These are phyloP conservation scores for Riparia riparia DNA, from an alignment of 2,113 vertebrate species.

Conservation along the genomic window DNA sequence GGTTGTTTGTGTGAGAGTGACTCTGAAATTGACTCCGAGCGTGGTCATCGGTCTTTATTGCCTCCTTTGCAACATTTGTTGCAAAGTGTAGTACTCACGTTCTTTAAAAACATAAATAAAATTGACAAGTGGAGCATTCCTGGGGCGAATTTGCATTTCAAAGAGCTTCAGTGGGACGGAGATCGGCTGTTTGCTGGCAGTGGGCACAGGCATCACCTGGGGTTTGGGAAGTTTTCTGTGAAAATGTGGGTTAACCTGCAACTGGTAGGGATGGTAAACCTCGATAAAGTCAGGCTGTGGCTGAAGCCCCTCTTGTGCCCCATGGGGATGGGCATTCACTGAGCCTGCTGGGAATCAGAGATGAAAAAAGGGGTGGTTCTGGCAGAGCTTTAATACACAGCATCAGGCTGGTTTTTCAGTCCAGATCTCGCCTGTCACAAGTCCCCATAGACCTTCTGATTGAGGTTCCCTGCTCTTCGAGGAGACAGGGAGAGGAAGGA, in stretches of 20 bases:
- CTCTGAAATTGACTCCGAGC: accelerated
- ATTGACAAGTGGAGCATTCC: accelerated
- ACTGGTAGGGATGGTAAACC: no score
- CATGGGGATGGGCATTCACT: background rate
- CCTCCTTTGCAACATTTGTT: accelerated
- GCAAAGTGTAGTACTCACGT: accelerated
- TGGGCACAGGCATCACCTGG: background rate
- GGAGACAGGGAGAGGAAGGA: background rate
- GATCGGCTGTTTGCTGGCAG: constrained; percentile 9
- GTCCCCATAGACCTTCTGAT: background rate
- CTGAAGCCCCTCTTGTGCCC: background rate
- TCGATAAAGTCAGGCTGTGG: accelerated
- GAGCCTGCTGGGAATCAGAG: background rate
- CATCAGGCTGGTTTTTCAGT: no score
- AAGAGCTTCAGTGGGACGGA: background rate
- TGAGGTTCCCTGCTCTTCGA: background rate
- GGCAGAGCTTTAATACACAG: accelerated
- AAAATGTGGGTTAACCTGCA: background rate
- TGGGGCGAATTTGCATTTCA: accelerated
- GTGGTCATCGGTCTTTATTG: background rate
- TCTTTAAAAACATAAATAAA: background rate
- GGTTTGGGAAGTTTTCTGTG: background rate
- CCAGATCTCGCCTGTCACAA: background rate
- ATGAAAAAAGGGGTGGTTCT: accelerated
- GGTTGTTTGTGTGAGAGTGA: accelerated